phyloP scores from a whole-genome alignment of 2,113 vertebrate species.

The Cynocephalus volans region DNA sequence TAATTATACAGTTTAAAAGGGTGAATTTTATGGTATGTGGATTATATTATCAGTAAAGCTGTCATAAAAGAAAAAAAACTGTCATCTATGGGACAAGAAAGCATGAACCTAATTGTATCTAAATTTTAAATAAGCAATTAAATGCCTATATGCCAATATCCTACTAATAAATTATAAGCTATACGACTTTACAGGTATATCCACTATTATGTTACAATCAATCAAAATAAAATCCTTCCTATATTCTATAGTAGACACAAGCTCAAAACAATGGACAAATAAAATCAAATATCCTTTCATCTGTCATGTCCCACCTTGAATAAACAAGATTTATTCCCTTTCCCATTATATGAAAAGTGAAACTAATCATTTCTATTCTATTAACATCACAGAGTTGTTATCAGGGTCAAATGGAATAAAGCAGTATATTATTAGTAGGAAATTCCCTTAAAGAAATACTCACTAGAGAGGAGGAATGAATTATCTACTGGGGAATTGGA shows the following conservation, averaged over 20 bases:
- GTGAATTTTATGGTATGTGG: neutral
- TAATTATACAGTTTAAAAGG: neutral
- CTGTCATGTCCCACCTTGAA: neutral
- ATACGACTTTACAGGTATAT: neutral
- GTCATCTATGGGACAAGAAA: neutral
- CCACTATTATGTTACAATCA: neutral
- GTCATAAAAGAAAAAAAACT: slow-evolving; percentile 5
- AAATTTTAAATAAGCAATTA: slow-evolving; percentile 53
- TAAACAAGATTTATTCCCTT: neutral
- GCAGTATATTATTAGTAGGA: neutral
- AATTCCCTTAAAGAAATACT: neutral
- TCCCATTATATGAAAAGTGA: neutral
- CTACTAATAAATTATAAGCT: slow-evolving; percentile 2
- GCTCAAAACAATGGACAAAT: slow-evolving; percentile 24
- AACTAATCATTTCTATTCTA: slow-evolving; percentile 36
- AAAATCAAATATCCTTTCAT: neutral
- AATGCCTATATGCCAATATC: neutral
- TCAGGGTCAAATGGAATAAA: slow-evolving; percentile 30
- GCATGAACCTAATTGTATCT: neutral
- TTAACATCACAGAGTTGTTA: neutral
- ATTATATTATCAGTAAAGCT: slow-evolving; percentile 30
- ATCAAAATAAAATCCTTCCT: slow-evolving; percentile 44
- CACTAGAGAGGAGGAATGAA: neutral
- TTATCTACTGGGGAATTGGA: neutral
- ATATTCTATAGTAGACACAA: neutral